phyloP scores from a whole-genome alignment of 2,797 vertebrate species.

The Pangasius mekongensis region DNA sequence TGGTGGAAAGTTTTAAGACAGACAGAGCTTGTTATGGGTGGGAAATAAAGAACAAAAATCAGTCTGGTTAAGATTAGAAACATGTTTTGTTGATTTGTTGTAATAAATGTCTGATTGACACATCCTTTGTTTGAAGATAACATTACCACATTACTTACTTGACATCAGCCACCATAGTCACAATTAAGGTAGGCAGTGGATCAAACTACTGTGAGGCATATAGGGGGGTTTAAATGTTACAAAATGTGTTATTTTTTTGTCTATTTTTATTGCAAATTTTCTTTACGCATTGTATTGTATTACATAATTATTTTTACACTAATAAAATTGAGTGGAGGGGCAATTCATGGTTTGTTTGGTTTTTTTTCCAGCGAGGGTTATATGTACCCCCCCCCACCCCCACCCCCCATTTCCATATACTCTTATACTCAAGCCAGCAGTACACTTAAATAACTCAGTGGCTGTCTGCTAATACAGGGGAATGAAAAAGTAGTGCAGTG shows the following conservation, averaged over 20 bases:
- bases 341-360: too few species aligned
- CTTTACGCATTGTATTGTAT: not conserved
- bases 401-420: not conserved
- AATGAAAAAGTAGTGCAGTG: slow-evolving; percentile 7
- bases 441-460: slow-evolving; percentile 7
- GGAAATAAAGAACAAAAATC: too few species aligned
- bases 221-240: not conserved
- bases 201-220: not conserved
- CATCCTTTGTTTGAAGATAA: not conserved
- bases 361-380: not conserved
- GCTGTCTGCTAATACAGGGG: slow-evolving; percentile 9
- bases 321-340: not conserved
- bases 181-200: not conserved
- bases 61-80: too few species aligned
- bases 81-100: too few species aligned
- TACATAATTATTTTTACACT: too few species aligned
- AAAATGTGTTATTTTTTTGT: not conserved
- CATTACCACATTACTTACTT: not conserved
- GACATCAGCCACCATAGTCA: not conserved
- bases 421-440: not conserved
- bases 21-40: too few species aligned
- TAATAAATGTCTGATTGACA: not conserved
- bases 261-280: not conserved
- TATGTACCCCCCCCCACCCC: not conserved
- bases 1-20: too few species aligned